Conservation (phyloP, 2,797 vertebrate genomes). For the Novumbra hubbsi region DNA sequence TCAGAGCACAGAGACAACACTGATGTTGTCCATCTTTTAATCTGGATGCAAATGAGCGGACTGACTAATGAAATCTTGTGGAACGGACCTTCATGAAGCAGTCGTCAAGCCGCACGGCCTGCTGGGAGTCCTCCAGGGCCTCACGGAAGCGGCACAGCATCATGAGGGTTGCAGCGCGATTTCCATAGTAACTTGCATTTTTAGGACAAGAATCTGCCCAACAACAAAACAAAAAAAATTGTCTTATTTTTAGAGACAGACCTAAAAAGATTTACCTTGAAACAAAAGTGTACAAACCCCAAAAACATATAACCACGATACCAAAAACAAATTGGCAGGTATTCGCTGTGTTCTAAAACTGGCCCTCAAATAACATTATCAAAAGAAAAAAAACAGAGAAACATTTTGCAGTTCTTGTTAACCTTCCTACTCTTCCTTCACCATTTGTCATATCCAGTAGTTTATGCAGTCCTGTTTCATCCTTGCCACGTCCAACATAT, state of each 20-base stretch:
- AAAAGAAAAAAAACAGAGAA: too few relatives aligned
- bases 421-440: too few relatives aligned
- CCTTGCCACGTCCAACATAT: too few relatives aligned
- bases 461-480: too few relatives aligned
- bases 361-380: background rate
- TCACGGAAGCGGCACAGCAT: slow-evolving; percentile 88
- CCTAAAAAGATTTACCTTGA: background rate
- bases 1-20: too few relatives aligned
- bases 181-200: slow-evolving; percentile 94
- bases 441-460: too few relatives aligned
- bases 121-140: slow-evolving; percentile 91
- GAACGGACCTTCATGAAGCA: slow-evolving; percentile 84
- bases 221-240: slow-evolving; percentile 5
- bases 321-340: background rate
- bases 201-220: slow-evolving; percentile 81
- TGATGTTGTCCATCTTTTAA: too few relatives aligned
- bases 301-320: background rate
- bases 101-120: slow-evolving; percentile 91
- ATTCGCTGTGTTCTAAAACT: background rate
- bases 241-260: background rate
- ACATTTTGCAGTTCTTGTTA: too few relatives aligned
- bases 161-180: slow-evolving; percentile 94
- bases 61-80: background rate
- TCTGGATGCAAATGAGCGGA: too few relatives aligned
- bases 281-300: background rate